Evolutionary conservation across 2,888 invertebrate genomes (phyloP).

Genomic region (Ypsolopha scabrella): DNA sequence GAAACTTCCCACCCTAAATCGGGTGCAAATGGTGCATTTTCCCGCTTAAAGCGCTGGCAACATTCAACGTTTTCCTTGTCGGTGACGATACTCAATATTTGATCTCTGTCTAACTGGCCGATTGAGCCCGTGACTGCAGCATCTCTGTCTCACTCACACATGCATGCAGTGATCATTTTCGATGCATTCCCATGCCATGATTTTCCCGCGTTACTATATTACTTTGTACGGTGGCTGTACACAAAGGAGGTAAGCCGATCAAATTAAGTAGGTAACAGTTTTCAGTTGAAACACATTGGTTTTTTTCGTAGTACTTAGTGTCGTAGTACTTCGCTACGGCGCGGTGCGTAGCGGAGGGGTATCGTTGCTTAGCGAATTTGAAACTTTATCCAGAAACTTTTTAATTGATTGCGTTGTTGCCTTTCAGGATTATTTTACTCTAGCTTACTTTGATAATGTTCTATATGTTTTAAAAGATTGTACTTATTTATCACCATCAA

Average conservation of each 20-base stretch:
- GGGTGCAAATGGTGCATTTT: conserved; percentile 34
- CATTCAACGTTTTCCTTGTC: conserved; percentile 35
- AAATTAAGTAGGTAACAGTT: neutral
- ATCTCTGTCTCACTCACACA: conserved; percentile 46
- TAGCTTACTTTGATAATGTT: too few relatives aligned
- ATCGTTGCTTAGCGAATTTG: neutral
- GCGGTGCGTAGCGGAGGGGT: neutral
- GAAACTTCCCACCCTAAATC: conserved; percentile 37
- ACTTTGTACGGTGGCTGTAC: conserved; percentile 24
- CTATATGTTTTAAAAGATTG: too few relatives aligned
- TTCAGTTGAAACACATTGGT: neutral
- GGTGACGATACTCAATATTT: conserved; percentile 60
- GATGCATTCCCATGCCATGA: conserved; percentile 67
- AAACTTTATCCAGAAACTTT: neutral
- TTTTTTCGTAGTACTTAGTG: neutral
- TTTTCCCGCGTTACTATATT: conserved; percentile 54
- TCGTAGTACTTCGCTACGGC: neutral
- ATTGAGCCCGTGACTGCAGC: conserved; percentile 54
- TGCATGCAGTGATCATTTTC: conserved; percentile 68
- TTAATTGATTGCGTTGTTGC: neutral
- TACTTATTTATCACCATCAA: too few relatives aligned
- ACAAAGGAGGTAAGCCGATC: conserved; percentile 2
- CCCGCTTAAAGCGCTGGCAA: conserved; percentile 16
- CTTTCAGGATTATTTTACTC: too few relatives aligned
- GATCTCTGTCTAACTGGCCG: conserved; percentile 69